Evolutionary conservation across 2,888 invertebrate species (phyloP).

Genomic region (Mamestra brassicae): DNA sequence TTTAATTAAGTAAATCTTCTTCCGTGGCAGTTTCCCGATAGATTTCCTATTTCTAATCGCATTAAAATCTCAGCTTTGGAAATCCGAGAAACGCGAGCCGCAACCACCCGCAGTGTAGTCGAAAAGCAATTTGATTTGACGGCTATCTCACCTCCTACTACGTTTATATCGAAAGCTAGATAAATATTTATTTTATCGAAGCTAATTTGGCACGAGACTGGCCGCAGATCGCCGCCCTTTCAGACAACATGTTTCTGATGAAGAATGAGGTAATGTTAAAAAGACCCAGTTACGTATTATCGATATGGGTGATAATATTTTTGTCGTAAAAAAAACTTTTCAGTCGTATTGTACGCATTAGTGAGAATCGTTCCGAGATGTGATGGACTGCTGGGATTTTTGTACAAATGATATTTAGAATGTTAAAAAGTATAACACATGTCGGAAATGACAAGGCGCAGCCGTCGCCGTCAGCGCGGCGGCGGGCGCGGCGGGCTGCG

Average conservation of each 20-base stretch:
- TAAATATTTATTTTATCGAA: constrained; percentile 90
- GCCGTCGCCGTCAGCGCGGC: constrained; percentile 65
- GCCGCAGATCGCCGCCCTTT: constrained; percentile 78
- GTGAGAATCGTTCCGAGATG: constrained; percentile 55
- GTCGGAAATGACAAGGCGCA: constrained; percentile 74
- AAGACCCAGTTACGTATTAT: constrained; percentile 12
- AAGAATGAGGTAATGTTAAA: constrained; percentile 48
- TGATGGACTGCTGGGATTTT: constrained; percentile 62
- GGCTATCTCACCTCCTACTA: constrained; percentile 89
- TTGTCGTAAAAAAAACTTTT: constrained; percentile 7
- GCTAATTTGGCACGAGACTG: constrained; percentile 89
- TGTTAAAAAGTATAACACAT: constrained; percentile 74
- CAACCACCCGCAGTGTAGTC: constrained; percentile 86
- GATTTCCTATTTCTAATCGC: constrained; percentile 68
- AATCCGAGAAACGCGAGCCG: constrained; percentile 78
- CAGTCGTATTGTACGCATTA: constrained; percentile 42
- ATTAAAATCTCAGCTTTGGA: constrained; percentile 75
- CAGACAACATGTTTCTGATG: constrained; percentile 58
- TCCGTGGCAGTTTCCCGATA: constrained; percentile 55
- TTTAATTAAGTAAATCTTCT: constrained; percentile 50
- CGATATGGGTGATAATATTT: background rate
- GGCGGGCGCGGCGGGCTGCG: constrained; percentile 58
- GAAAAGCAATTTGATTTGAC: constrained; percentile 89
- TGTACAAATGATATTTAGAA: constrained; percentile 69
- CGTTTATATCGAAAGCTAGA: constrained; percentile 90